These are phyloP conservation scores for Venusia cambrica DNA, from an alignment of 2,888 invertebrate species.

Conservation along the genomic window DNA sequence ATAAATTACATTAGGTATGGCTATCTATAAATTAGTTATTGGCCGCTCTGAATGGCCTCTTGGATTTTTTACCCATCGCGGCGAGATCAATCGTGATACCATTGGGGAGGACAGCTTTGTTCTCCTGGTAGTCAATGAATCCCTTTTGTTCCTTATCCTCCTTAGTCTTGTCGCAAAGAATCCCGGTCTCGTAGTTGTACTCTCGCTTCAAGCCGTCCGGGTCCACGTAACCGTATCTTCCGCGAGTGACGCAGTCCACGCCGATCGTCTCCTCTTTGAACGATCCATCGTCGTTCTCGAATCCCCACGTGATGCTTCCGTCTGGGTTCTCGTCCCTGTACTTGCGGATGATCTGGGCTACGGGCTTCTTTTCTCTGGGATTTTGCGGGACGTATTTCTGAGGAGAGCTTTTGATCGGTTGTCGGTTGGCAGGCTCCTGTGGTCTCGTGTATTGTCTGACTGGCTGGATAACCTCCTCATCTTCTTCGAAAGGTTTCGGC, in stretches of 20 bases:
- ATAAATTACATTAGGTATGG: constrained; percentile 67
- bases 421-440: constrained; percentile 60
- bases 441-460: constrained; percentile 71
- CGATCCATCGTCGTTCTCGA: constrained; percentile 92
- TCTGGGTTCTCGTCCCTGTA: constrained; percentile 90
- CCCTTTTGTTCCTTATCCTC: constrained; percentile 81
- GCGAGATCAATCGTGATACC: constrained; percentile 86
- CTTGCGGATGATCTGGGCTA: constrained; percentile 85
- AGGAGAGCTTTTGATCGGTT: constrained; percentile 55
- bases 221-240: constrained; percentile 92
- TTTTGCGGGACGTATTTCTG: constrained; percentile 65
- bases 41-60: constrained; percentile 82
- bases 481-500: constrained; percentile 68
- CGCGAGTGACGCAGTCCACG: constrained; percentile 87
- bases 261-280: constrained; percentile 93
- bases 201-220: constrained; percentile 91
- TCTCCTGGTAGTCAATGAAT: constrained; percentile 87
- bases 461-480: constrained; percentile 67
- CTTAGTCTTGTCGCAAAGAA: constrained; percentile 83
- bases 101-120: constrained; percentile 86
- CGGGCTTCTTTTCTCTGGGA: constrained; percentile 83
- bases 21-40: constrained; percentile 66
- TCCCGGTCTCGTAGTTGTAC: constrained; percentile 91
- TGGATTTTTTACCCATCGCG: constrained; percentile 86
- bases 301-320: constrained; percentile 93